Base-by-base conservation (phyloP, 1,140 invertebrate genomes). In the Protaetia brevitarsis region DNA sequence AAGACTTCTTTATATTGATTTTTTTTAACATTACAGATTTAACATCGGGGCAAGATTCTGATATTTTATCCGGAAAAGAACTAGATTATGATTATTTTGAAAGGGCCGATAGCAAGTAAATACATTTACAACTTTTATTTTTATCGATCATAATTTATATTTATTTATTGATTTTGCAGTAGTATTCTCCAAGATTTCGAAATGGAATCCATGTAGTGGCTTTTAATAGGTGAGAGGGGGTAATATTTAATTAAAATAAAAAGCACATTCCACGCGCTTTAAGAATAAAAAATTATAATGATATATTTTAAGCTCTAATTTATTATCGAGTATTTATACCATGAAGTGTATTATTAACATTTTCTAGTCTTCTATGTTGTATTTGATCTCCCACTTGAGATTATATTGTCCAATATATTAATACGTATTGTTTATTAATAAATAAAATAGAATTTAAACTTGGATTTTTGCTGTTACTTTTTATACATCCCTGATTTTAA, bases 21-120 rank as follows among this genome's bases (percentile, higher is more conserved):
- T 66, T n/a, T 72, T 64, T 41, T 79, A 80, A 79, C 80, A 68
- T 51, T 21, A 3, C 41, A 78, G 72, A 69, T 67, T 62, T 65
- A 6, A 56, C 65, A 45, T 64, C 62, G 19, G 31, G 16, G 1
- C 63, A 67, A 62, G 73, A 74, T 27, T 41, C 64, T 30, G 71
- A 76, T 34, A 68, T 72, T 19, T 66, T 68, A n/a, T 30, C 68
- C n/a, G 68, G 69, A 37, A 72, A 69, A 36, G 70, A 72, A n/a
- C 29, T 73, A 5, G 70, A 74, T 60, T 66, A 64, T 63, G 69
- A 72, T 65, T 76, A 73, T 66, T 74, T 74, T 59, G 61, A 69
- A 23, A 67, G 37, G 58, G 23, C 60, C 4, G 68, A 69, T 26
- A 51, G 65, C 51, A 65, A 69, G 69, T 71, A 63, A 71, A 66